phyloP scores from a whole-genome alignment of 2,113 vertebrate species.

The Felis catus region DNA sequence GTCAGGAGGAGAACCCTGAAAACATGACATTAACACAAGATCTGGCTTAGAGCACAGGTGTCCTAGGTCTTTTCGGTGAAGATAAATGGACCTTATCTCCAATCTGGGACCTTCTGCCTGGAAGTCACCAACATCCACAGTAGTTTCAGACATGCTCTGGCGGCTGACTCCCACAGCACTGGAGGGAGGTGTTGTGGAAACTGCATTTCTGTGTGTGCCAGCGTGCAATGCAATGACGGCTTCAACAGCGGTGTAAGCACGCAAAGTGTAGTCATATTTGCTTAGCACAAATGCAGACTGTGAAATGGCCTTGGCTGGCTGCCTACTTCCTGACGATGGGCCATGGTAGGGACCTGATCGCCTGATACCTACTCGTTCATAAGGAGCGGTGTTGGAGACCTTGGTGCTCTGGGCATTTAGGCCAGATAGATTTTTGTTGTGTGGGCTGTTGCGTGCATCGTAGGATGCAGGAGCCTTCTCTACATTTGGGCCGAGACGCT shows the following conservation, averaged over 20 bases:
- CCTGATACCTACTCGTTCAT: no score
- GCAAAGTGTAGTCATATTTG: no score
- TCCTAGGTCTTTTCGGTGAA: background rate
- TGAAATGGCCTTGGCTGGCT: background rate
- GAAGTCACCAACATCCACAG: no score
- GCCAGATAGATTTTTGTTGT: background rate
- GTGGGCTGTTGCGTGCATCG: rapidly evolving
- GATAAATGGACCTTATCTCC: background rate
- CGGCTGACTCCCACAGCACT: no score
- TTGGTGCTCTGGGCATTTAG: background rate
- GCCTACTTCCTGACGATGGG: background rate
- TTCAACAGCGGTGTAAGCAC: rapidly evolving
- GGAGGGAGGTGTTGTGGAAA: background rate
- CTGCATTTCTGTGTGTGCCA: background rate
- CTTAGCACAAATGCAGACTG: background rate
- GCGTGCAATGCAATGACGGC: rapidly evolving
- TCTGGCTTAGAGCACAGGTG: background rate
- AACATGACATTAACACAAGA: background rate
- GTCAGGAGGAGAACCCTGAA: no score
- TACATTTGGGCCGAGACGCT: background rate
- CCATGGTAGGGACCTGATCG: rapidly evolving
- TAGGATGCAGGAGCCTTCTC: background rate
- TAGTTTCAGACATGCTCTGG: rapidly evolving
- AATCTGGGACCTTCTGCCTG: background rate
- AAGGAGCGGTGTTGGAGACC: background rate